phyloP scores from a whole-genome alignment of 2,888 invertebrate genomes.

The Prosopocoilus inquinatus region DNA sequence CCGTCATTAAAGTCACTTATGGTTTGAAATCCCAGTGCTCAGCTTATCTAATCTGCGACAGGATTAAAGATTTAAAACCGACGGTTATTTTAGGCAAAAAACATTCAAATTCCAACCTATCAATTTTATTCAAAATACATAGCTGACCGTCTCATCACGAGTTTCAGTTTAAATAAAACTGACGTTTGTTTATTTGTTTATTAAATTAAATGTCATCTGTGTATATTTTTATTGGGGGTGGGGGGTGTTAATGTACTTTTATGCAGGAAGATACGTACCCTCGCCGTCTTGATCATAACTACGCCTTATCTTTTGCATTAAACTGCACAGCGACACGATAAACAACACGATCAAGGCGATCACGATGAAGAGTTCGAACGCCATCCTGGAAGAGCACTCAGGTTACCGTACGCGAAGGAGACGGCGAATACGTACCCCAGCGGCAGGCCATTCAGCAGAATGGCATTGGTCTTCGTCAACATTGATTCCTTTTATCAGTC shows the following conservation, averaged over 20 bases:
- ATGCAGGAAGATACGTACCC: not conserved
- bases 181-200: too few species aligned
- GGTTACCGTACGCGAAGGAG: not conserved
- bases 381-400: conserved; percentile 32
- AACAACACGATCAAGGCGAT: conserved; percentile 39
- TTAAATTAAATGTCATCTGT: too few species aligned
- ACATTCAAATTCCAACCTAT: too few species aligned
- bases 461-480: conserved; percentile 11
- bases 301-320: conserved; percentile 40
- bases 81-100: too few species aligned
- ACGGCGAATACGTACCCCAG: conserved; percentile 7
- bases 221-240: too few species aligned
- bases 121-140: too few species aligned
- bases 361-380: conserved; percentile 37
- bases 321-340: conserved; percentile 40
- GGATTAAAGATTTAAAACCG: too few species aligned
- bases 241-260: not conserved
- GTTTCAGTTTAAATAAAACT: too few species aligned
- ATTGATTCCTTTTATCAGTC: conserved; percentile 7
- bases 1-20: too few species aligned
- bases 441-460: conserved; percentile 6
- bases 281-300: conserved; percentile 36
- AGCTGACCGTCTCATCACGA: too few species aligned
- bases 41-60: too few species aligned
- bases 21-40: too few species aligned